These are phyloP conservation scores for Oxyura jamaicensis DNA, from an alignment of 2,113 vertebrate species.

Conservation along the genomic window DNA sequence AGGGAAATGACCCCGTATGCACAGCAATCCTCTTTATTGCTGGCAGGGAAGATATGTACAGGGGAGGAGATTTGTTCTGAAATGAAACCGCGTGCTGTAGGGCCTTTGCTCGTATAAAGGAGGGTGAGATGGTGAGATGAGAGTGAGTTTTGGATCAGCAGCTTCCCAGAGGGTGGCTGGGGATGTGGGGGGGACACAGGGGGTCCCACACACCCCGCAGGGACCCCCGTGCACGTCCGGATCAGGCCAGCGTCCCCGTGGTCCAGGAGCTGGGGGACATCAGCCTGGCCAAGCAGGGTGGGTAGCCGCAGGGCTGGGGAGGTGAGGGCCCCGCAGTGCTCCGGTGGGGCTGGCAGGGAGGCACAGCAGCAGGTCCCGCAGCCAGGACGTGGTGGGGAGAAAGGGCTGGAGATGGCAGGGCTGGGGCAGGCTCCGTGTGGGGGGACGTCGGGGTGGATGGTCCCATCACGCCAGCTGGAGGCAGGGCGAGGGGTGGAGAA, in stretches of 20 bases:
- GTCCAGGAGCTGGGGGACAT: not conserved
- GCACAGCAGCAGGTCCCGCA: accelerated
- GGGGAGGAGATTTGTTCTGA: not conserved
- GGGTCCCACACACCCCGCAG: not conserved
- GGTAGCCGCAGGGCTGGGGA: not conserved
- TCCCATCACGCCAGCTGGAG: accelerated
- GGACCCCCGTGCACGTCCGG: not conserved
- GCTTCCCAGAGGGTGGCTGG: not conserved
- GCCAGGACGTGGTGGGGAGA: not conserved
- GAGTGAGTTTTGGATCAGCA: not conserved
- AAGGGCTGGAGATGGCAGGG: not conserved
- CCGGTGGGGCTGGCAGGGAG: accelerated
- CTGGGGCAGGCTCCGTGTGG: accelerated
- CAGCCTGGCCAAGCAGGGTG: accelerated
- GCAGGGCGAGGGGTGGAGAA: not conserved
- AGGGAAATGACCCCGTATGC: not conserved
- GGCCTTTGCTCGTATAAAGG: not conserved
- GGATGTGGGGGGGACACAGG: accelerated
- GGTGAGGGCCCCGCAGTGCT: not conserved
- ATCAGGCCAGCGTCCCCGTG: not conserved
- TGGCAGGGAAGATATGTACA: slow-evolving; percentile 18
- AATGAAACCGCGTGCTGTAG: not conserved
- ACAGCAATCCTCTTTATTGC: slow-evolving; percentile 61
- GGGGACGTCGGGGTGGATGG: not conserved
- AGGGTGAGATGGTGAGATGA: not conserved